Conservation (phyloP, 2,797 vertebrate species). For the Eospalax fontanierii region DNA sequence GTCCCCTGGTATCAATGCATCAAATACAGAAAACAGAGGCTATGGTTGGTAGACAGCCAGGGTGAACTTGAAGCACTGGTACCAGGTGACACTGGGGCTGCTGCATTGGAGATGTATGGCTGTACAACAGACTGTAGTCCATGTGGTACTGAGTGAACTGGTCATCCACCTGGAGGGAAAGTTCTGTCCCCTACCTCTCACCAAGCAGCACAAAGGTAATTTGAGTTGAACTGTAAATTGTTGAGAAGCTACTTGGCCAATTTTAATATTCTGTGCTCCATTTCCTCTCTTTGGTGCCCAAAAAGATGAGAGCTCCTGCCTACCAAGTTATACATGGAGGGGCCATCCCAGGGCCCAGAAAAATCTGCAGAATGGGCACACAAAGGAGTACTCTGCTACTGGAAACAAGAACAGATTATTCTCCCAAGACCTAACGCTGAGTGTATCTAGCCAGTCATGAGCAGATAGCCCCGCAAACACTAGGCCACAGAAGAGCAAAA, state of each 20-base stretch:
- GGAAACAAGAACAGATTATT: not conserved
- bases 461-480: not conserved
- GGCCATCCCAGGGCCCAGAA: not conserved
- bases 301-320: not conserved
- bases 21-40: not conserved
- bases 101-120: not conserved
- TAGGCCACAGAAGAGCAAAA: not conserved
- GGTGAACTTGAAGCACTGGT: not conserved
- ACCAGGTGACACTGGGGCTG: not conserved
- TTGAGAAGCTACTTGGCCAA: not conserved
- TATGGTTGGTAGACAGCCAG: not conserved
- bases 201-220: not conserved
- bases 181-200: not conserved
- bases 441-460: too few relatives aligned
- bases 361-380: not conserved
- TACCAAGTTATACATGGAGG: too few relatives aligned
- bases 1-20: not conserved
- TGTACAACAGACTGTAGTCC: not conserved
- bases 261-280: not conserved
- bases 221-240: not conserved
- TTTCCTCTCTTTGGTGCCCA: not conserved
- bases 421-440: not conserved
- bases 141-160: not conserved
- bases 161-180: not conserved
- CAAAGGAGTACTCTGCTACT: rapidly evolving